A percentile compares a stretch with the other conserved stretches of the same genome.
phyloP scores from a whole-genome alignment of 2,888 invertebrate genomes.

The Thelaira solivaga region DNA sequence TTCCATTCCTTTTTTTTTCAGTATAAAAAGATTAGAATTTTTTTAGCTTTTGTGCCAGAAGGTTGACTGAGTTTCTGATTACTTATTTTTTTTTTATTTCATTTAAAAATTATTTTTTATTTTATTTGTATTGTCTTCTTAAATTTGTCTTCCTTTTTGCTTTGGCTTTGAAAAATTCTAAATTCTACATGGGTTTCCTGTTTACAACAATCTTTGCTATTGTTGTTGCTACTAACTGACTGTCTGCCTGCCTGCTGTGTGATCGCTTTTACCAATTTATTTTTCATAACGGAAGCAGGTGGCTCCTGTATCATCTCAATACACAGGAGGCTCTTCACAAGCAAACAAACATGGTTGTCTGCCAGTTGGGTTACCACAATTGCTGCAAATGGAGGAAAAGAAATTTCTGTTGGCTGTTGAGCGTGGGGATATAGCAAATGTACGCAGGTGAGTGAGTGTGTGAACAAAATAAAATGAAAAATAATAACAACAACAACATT shows the following conservation, averaged over 20 bases:
- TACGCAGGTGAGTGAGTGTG: slow-evolving; percentile 84
- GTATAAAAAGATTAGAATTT: no score
- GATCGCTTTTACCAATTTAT: neutral
- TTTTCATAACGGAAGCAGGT: slow-evolving; percentile 55
- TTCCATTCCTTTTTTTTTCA: no score
- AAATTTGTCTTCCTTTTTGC: neutral
- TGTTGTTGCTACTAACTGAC: neutral
- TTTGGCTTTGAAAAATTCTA: neutral
- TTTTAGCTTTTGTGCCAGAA: no score
- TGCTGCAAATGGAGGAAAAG: slow-evolving; percentile 89
- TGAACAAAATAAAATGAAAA: neutral
- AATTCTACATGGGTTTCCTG: slow-evolving; percentile 2
- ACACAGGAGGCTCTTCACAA: slow-evolving; percentile 45
- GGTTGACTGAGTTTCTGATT: no score
- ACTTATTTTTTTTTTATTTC: neutral
- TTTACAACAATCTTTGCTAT: neutral
- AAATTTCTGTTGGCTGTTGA: slow-evolving; percentile 95
- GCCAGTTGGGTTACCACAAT: slow-evolving; percentile 83
- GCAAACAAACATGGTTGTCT: slow-evolving; percentile 75
- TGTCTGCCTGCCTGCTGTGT: neutral
- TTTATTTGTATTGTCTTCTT: neutral
- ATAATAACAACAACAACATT: neutral
- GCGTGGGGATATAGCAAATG: slow-evolving; percentile 93
- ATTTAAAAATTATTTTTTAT: neutral
- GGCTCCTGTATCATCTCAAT: slow-evolving; percentile 62